Evolutionary conservation across 2,888 invertebrate species (phyloP), one percentile per base, ranked within the genome.

Genomic region (Microplitis deprimator): DNA sequence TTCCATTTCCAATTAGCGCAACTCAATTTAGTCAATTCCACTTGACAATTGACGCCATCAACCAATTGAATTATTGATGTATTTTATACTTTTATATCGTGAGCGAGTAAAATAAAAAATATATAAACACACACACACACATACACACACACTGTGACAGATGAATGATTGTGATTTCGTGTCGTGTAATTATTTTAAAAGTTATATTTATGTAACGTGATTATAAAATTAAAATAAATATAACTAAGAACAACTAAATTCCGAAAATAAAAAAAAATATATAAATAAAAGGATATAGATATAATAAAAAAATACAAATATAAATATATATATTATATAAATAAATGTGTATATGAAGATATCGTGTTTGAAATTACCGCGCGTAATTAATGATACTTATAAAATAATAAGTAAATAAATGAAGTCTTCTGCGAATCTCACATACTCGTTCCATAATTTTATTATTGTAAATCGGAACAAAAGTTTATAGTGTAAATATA

Each of bases 31-130:
- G 38, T 69, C 64, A 75, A 50, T 77, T 77, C 69, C 79, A 73
- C 76, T 75, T 76, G 79, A 79, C 77, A 78, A 76, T 77, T 74
- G 71, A 75, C 41, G 70, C 70, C 71, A 71, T 70, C 64, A 74
- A 76, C 71, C 76, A 77, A 72, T 69, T 50, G 61, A 76, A 60
- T 73, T 75, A 82, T 83, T 80, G 81, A 81, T 83, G 87, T 84
- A 88, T 89, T 89, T 89, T 89, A 87, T 89, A 89, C 88, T 89
- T 89, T 89, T 89, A 89, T 89, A 89, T 86, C 82, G 85, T 82
- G 84, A 80, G 82, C 82, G 83, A 84, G 13, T 29, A 29, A 29
- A 62, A 62, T 50, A 50, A 50, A 50, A 50, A 50, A 8, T 50
- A 50, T 13, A 13, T 0, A 8, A 50, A 50, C 6, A 50, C 13